Percentiles rank a stretch among this genome's conserved stretches.
Conservation (phyloP, 2,888 invertebrate genomes). For the Stenodera caucasica region DNA sequence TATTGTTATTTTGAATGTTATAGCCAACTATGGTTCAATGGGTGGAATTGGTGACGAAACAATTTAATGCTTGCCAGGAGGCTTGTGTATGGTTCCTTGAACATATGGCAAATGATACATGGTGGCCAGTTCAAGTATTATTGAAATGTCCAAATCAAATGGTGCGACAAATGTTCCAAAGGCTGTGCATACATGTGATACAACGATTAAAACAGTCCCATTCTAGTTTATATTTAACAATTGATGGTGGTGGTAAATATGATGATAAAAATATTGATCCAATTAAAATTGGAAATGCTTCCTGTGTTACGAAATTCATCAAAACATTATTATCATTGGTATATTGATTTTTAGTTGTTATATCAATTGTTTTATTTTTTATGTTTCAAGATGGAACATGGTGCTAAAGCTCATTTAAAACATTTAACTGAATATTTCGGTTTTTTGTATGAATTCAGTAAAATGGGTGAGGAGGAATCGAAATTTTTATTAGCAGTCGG, state of each 20-base stretch:
- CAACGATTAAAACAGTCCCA: constrained; percentile 75
- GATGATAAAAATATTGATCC: constrained; percentile 61
- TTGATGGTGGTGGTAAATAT: constrained; percentile 59
- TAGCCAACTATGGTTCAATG: constrained; percentile 95
- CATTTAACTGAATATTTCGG: constrained; percentile 93
- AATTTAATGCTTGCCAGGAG: constrained; percentile 87
- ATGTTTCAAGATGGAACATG: constrained; percentile 70
- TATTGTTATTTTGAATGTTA: constrained; percentile 22
- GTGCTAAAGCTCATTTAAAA: constrained; percentile 81
- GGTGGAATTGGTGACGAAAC: constrained; percentile 93
- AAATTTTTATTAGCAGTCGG: constrained; percentile 83
- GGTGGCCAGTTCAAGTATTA: constrained; percentile 92
- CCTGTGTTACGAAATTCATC: constrained; percentile 91
- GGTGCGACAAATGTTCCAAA: constrained; percentile 95
- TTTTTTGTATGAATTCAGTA: constrained; percentile 88
- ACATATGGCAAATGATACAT: constrained; percentile 90
- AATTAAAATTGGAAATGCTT: constrained; percentile 68
- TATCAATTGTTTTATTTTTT: background rate
- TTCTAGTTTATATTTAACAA: constrained; percentile 64
- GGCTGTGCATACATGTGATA: constrained; percentile 92
- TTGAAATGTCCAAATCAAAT: constrained; percentile 97
- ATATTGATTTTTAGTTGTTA: constrained; percentile 18
- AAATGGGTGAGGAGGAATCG: constrained; percentile 93
- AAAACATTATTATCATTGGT: constrained; percentile 83
- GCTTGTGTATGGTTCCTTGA: constrained; percentile 91